Evolutionary conservation across 2,888 invertebrate genomes (phyloP), one percentile per base, ranked within the genome.

Genomic region (Amiota communis): DNA sequence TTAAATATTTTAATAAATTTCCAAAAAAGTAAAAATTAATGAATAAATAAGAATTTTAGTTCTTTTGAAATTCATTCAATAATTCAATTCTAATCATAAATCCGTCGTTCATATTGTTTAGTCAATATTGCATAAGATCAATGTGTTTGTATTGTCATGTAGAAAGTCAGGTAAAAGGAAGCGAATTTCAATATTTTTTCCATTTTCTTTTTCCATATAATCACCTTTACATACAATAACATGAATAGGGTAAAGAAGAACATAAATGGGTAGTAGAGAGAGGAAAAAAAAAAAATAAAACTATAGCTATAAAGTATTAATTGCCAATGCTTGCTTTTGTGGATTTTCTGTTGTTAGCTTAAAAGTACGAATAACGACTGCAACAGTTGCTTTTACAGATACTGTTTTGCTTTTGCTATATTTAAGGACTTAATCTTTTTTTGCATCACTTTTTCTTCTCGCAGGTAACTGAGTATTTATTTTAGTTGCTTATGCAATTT

Each of bases 151-250:
- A 59, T 1, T 4, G 17, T 15, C 59, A 17, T 36, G 36, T 36
- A 23, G 23, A 23, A 23, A 36, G 36, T 36, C 36, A 4, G 36
- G 2, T 6, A 36, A 6, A 23, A 36, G 36, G 8, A 36, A 36
- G 36, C 3, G 36, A 36, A 36, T 20, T 59, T 59, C 15, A 17
- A 6, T 9, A 8, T n/a, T 8, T 53, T 57, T 57, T 57, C 3
- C 15, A n/a, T 57, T n/a, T 10, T 15, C 15, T n/a, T 10, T 12
- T 56, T n/a, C n/a, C 3, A 8, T 59, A 72, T 72, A 72, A 72
- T 72, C 72, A 68, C 72, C 68, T 72, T 69, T 72, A 69, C 20
- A 67, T 65, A 72, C 1, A 23, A 23, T 3, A 72, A 20, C 46
- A 36, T 36, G 36, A 36, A 36, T 36, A 6, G 6, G 6, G 36